phyloP scores from a whole-genome alignment of 2,888 invertebrate species.

The Ochropacha duplaris region DNA sequence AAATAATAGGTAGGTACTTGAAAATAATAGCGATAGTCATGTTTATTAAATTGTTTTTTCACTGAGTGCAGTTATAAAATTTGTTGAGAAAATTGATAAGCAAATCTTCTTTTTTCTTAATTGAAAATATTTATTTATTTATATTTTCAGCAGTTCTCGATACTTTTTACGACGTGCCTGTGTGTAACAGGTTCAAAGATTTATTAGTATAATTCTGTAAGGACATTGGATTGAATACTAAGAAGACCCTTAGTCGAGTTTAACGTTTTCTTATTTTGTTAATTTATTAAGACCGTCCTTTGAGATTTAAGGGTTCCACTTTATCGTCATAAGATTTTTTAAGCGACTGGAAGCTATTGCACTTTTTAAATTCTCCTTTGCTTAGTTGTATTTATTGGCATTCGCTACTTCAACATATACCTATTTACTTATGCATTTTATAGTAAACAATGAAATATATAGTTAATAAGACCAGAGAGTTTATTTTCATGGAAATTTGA shows the following conservation, averaged over 20 bases:
- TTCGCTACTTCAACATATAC: too few species aligned
- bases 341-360: background rate
- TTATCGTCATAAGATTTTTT: constrained; percentile 17
- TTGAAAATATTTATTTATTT: too few species aligned
- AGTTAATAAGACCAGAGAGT: too few species aligned
- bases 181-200: constrained; percentile 22
- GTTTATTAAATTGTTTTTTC: too few species aligned
- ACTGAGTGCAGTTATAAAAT: too few species aligned
- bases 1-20: too few species aligned
- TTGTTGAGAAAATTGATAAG: too few species aligned
- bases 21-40: too few species aligned
- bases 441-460: too few species aligned
- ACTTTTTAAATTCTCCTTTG: background rate
- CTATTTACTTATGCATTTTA: too few species aligned
- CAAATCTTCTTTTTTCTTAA: too few species aligned
- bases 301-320: constrained; percentile 53
- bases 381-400: background rate
- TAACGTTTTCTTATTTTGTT: constrained; percentile 43
- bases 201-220: constrained; percentile 29
- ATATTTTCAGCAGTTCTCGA: background rate
- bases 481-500: too few species aligned
- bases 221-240: constrained; percentile 25
- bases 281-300: constrained; percentile 42
- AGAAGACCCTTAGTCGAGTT: constrained; percentile 19
- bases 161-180: constrained; percentile 9